A percentile compares a stretch with the other conserved stretches of the same genome.
These are phyloP conservation scores for Babyrousa celebensis DNA, from an alignment of 2,797 vertebrate genomes.

Conservation along the genomic window DNA sequence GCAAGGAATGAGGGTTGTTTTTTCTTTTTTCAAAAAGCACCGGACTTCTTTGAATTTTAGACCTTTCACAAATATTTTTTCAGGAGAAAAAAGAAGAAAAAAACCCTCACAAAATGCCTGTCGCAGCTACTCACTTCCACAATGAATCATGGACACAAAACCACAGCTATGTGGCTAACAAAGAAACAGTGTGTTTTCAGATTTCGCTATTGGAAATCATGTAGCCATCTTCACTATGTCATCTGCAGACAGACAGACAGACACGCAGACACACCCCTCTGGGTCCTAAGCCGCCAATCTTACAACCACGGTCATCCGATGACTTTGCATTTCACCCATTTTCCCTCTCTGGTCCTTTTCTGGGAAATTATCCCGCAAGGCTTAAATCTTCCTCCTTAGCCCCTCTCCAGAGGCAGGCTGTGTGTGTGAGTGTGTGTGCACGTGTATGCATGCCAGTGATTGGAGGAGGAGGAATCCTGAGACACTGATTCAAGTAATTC, in stretches of 20 bases:
- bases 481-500: not conserved
- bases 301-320: not conserved
- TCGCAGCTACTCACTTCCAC: conserved; percentile 85
- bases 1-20: conserved; percentile 78
- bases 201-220: conserved; percentile 77
- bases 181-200: conserved; percentile 80
- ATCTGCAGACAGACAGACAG: conserved; percentile 69
- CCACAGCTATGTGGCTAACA: conserved; percentile 83
- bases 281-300: not conserved
- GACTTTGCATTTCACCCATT: not conserved
- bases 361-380: conserved; percentile 29
- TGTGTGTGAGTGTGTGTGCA: not conserved
- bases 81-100: conserved; percentile 76
- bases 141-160: conserved; percentile 85
- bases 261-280: not conserved
- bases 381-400: not conserved
- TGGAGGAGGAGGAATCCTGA: not conserved
- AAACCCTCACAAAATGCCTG: conserved; percentile 77
- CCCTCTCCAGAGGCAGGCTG: not conserved
- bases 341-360: conserved; percentile 26
- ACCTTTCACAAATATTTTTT: conserved; percentile 87
- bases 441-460: not conserved
- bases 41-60: conserved; percentile 84
- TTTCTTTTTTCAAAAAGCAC: conserved; percentile 78
- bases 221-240: conserved; percentile 81